Percentiles rank a stretch among this genome's conserved stretches.
phyloP scores from a whole-genome alignment of 2,888 invertebrate genomes.

The Himalopsyche kuldschensis region DNA sequence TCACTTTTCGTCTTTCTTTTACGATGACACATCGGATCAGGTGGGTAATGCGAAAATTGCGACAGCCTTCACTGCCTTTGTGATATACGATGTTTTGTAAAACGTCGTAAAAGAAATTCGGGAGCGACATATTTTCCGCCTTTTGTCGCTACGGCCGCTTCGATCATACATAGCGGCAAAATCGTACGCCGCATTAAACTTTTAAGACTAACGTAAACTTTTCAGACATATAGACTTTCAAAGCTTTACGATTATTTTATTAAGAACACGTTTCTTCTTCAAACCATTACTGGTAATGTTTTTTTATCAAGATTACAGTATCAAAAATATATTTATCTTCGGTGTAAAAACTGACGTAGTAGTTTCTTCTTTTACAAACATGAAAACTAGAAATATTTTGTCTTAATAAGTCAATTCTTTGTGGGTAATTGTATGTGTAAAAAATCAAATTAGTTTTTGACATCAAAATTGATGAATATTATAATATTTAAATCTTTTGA shows the following conservation, averaged over 20 bases:
- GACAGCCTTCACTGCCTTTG: background rate
- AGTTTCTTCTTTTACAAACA: too few relatives aligned
- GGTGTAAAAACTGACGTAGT: too few relatives aligned
- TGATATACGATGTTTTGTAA: background rate
- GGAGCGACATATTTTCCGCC: background rate
- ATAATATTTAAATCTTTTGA: too few relatives aligned
- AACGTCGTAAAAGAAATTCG: background rate
- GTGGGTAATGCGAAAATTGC: slow-evolving; percentile 17
- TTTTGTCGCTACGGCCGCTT: background rate
- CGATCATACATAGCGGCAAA: background rate
- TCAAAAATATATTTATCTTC: background rate
- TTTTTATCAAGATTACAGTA: background rate
- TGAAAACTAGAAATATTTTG: too few relatives aligned
- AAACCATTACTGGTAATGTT: background rate
- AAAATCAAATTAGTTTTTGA: too few relatives aligned
- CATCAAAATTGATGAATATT: too few relatives aligned
- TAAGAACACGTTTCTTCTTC: background rate
- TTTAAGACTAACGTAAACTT: background rate
- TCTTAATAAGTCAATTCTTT: too few relatives aligned
- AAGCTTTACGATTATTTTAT: background rate
- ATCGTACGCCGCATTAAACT: background rate
- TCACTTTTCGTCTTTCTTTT: slow-evolving; percentile 32
- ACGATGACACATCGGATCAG: slow-evolving; percentile 34
- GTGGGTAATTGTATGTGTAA: too few relatives aligned
- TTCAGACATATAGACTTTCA: background rate